Evolutionary conservation across 2,113 vertebrate genomes (phyloP), one percentile per base, ranked within the genome.

Genomic region (Sterna hirundo): DNA sequence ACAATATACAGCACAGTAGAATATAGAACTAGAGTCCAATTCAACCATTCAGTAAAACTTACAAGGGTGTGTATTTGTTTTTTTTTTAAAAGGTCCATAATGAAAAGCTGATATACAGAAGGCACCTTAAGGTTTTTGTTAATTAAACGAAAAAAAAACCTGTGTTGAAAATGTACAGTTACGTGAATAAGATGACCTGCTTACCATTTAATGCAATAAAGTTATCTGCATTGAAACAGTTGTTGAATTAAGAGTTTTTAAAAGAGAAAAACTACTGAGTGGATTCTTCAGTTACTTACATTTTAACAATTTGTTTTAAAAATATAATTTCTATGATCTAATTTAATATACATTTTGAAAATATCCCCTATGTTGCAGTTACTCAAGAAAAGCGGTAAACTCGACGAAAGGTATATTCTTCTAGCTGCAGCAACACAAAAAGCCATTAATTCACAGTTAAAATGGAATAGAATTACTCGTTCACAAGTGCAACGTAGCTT

Each of bases 381-480:
- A 96, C 23, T 91, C 66, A 90, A 94, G 25, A 27, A 94, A 95
- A 91, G 94, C 64, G 66, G 84, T 95, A 95, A 93, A 95, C 86
- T 88, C 71, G 77, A 34, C 32, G 80, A 87, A 95, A 91, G 66
- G 61, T 69, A 72, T 88, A 85, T 57, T 95, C 20, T 92, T 88
- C 75, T 77, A 96, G 60, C 51, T 96, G 89, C 88, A 86, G 82
- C 87, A 96, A 87, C 62, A 95, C 15, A 95, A 78, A 94, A 93
- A 93, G 79, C 90, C 69, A 94, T 88, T 86, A 93, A 90, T 95
- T 97, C 94, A 95, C 92, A 96, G 94, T 97, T 83, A 79, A 34
- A 86, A 86, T 44, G 86, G 44, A 97, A 85, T 78, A 95, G 62
- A 69, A 82, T 86, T 91, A 77, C 54, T 94, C 76, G 88, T 93